Conservation (phyloP, 2,797 vertebrate species). For the Melanotaenia boesemani region DNA sequence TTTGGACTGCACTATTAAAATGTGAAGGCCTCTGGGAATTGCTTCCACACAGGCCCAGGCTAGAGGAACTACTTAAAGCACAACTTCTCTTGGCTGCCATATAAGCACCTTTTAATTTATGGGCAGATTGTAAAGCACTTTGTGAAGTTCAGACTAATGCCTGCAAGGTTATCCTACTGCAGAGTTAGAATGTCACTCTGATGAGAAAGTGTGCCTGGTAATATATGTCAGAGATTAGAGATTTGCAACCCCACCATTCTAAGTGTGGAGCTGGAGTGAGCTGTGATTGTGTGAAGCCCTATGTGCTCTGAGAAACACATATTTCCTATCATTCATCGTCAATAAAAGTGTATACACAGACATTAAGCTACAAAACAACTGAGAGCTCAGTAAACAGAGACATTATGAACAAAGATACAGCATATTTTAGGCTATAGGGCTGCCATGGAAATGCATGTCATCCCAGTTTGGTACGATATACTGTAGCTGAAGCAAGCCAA, state of each 20-base stretch:
- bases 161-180: constrained; percentile 65
- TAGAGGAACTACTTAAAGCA: constrained; percentile 49
- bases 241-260: constrained; percentile 42
- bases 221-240: constrained; percentile 44
- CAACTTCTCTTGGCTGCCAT: constrained; percentile 53
- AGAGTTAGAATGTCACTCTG: constrained; percentile 61
- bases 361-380: constrained; percentile 1
- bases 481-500: not conserved
- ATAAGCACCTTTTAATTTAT: constrained; percentile 67
- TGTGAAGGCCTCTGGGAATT: constrained; percentile 38
- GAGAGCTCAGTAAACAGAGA: not conserved
- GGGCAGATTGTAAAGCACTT: constrained; percentile 66
- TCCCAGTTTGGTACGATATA: not conserved
- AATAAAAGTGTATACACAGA: not conserved
- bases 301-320: not conserved
- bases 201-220: constrained; percentile 49
- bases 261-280: constrained; percentile 22
- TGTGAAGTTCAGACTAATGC: constrained; percentile 60
- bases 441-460: not conserved
- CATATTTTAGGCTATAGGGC: not conserved
- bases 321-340: not conserved
- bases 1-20: constrained; percentile 33
- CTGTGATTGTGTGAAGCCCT: not conserved
- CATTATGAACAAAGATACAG: not conserved
- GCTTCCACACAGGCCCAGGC: constrained; percentile 18